Conservation (phyloP, 2,797 vertebrate genomes). For the Enteromius fasciolatus region DNA sequence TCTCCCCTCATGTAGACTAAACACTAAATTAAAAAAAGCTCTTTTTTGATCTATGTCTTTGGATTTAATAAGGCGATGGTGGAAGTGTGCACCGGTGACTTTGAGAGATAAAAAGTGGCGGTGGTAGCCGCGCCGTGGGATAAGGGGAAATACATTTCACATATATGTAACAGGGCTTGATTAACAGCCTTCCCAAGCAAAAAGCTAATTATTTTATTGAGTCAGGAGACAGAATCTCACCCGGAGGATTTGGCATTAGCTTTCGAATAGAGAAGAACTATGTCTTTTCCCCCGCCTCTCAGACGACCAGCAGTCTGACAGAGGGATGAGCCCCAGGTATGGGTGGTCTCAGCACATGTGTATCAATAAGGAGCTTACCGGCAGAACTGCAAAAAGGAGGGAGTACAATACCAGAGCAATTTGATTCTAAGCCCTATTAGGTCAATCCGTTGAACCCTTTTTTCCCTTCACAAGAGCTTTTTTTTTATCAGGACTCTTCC, state of each 20-base stretch:
- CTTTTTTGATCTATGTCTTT: constrained; percentile 68
- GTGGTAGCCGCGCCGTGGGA: constrained; percentile 70
- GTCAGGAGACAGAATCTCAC: constrained; percentile 77
- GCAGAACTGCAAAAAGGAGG: constrained; percentile 78
- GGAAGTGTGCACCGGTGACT: constrained; percentile 76
- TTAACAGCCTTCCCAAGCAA: constrained; percentile 75
- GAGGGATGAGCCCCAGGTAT: constrained; percentile 81
- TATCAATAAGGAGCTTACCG: constrained; percentile 85
- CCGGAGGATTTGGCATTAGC: constrained; percentile 78
- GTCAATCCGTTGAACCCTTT: constrained; percentile 80
- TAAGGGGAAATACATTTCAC: constrained; percentile 71
- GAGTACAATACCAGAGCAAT: constrained; percentile 82
- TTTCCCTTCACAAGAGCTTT: constrained; percentile 56
- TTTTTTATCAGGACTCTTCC: constrained; percentile 31
- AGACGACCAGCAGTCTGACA: constrained; percentile 66
- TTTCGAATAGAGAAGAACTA: constrained; percentile 65
- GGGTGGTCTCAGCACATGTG: constrained; percentile 82
- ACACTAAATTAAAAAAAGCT: constrained; percentile 81
- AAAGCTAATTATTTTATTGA: constrained; percentile 87
- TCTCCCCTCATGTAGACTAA: constrained; percentile 82
- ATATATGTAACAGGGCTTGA: constrained; percentile 81
- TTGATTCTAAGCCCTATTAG: constrained; percentile 80
- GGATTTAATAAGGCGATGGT: constrained; percentile 38
- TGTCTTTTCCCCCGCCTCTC: constrained; percentile 68
- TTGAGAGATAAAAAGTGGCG: constrained; percentile 75